A percentile compares a stretch with the other conserved stretches of the same genome.
Evolutionary conservation across 2,888 invertebrate genomes (phyloP).

Genomic region (Scaptomyza caliginosa): DNA sequence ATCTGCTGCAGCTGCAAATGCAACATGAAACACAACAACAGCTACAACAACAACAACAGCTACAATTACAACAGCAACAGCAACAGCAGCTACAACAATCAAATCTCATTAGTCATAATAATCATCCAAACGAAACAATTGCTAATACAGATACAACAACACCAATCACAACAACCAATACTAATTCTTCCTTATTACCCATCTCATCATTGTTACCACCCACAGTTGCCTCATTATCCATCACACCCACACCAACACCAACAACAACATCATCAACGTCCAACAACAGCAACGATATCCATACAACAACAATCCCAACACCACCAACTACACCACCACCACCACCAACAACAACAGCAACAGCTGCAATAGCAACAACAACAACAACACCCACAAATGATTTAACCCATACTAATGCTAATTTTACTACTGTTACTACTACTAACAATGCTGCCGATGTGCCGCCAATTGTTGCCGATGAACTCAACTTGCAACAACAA

Average conservation of each 20-base stretch:
- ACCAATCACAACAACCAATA: constrained; percentile 55
- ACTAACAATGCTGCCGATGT: constrained; percentile 80
- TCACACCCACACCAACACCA: constrained; percentile 62
- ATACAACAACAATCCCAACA: constrained; percentile 41
- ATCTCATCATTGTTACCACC: constrained; percentile 75
- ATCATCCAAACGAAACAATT: constrained; percentile 38
- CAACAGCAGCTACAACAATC: constrained; percentile 37
- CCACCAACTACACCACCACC: constrained; percentile 37
- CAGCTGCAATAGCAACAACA: constrained; percentile 42
- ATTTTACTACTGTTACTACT: constrained; percentile 77
- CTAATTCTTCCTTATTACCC: constrained; percentile 73
- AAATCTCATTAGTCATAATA: constrained; percentile 53
- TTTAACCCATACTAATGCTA: constrained; percentile 81
- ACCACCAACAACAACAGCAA: constrained; percentile 26
- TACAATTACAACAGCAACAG: constrained; percentile 33
- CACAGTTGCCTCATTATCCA: constrained; percentile 71
- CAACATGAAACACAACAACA: constrained; percentile 53
- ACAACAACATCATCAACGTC: constrained; percentile 29
- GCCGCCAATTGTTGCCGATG: constrained; percentile 34
- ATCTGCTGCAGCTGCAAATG: constrained; percentile 52
- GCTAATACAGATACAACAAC: constrained; percentile 26
- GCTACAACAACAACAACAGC: constrained; percentile 39
- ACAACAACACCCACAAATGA: constrained; percentile 63
- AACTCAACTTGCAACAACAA: constrained; percentile 61
- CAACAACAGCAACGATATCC: constrained; percentile 25